Percentiles rank a stretch among this genome's conserved stretches.
Evolutionary conservation across 2,888 invertebrate species (phyloP).

Genomic region (Hydropsyche betteni): DNA sequence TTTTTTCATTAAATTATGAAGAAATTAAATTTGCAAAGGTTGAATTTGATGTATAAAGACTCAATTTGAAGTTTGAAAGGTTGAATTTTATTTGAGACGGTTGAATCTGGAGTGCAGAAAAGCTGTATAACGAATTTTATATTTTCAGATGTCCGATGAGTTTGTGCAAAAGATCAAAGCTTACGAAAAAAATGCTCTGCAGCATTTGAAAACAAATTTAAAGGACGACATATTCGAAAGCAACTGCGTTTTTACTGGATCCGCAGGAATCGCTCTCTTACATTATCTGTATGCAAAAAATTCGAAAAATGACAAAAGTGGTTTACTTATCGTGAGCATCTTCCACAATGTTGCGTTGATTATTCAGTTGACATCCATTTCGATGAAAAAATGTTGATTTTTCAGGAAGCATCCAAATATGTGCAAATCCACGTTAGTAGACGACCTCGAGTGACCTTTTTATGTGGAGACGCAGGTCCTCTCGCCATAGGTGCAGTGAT

Average conservation of each 20-base stretch:
- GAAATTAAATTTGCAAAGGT: too few species aligned
- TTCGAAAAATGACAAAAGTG: slow-evolving; percentile 48
- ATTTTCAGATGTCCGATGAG: slow-evolving; percentile 61
- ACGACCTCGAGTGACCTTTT: slow-evolving; percentile 69
- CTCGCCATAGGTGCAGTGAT: slow-evolving; percentile 77
- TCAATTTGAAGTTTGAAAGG: too few species aligned
- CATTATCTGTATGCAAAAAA: slow-evolving; percentile 65
- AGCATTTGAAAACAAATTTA: slow-evolving; percentile 60
- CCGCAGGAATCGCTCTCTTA: slow-evolving; percentile 74
- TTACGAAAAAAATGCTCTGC: slow-evolving; percentile 60
- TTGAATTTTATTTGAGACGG: too few species aligned
- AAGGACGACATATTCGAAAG: slow-evolving; percentile 65
- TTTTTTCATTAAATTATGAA: too few species aligned
- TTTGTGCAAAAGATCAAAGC: slow-evolving; percentile 60
- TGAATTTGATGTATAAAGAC: too few species aligned
- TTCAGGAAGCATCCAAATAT: slow-evolving; percentile 61
- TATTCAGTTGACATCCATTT: neutral
- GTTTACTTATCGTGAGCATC: neutral
- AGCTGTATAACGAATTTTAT: too few species aligned
- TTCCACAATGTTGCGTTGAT: too few species aligned
- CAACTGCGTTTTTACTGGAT: slow-evolving; percentile 79
- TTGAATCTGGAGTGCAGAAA: too few species aligned
- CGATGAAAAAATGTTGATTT: slow-evolving; percentile 39
- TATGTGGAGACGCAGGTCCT: slow-evolving; percentile 83
- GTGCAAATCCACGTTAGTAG: slow-evolving; percentile 62